Evolutionary conservation across 30 jellyfish, hydroid and myxozoan genomes (phyloP).

Genomic region (Aurelia sp.): DNA sequence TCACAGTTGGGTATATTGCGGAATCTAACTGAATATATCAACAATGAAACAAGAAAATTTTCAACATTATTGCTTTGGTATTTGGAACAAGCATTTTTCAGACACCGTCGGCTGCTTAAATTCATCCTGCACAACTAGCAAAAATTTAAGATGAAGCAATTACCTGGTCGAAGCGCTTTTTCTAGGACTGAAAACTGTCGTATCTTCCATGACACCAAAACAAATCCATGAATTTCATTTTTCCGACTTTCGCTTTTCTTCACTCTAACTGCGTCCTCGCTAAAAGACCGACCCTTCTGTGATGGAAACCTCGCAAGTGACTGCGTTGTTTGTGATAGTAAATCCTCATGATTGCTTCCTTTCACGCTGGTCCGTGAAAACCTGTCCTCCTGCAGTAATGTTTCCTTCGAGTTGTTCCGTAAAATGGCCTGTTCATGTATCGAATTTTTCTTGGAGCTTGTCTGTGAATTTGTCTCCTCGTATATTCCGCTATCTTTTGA

Average conservation of each 20-base stretch:
- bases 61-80: too few species aligned
- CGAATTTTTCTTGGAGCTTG: slow-evolving; percentile 1
- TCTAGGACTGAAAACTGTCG: slow-evolving; percentile 75
- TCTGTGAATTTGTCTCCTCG: neutral
- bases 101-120: too few species aligned
- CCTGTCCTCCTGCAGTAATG: slow-evolving; percentile 4
- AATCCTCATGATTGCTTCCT: slow-evolving; percentile 11
- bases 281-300: slow-evolving; percentile 42
- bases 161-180: slow-evolving; percentile 73
- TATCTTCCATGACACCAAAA: slow-evolving; percentile 82
- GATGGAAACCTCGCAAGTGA: neutral
- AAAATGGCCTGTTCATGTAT: slow-evolving; percentile 11
- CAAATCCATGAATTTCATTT: slow-evolving; percentile 52
- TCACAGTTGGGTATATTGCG: too few species aligned
- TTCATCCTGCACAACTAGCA: too few species aligned
- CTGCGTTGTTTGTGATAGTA: slow-evolving; percentile 18
- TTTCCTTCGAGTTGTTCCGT: slow-evolving; percentile 31
- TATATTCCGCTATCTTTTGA: neutral
- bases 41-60: too few species aligned
- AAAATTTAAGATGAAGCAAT: neutral
- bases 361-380: slow-evolving; percentile 18
- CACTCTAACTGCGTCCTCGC: slow-evolving; percentile 34
- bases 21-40: too few species aligned
- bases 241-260: slow-evolving; percentile 3
- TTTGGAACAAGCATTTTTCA: too few species aligned